Evolutionary conservation across 1,140 invertebrate genomes (phyloP), one percentile per base, ranked within the genome.

Genomic region (Plectus sambesii): DNA sequence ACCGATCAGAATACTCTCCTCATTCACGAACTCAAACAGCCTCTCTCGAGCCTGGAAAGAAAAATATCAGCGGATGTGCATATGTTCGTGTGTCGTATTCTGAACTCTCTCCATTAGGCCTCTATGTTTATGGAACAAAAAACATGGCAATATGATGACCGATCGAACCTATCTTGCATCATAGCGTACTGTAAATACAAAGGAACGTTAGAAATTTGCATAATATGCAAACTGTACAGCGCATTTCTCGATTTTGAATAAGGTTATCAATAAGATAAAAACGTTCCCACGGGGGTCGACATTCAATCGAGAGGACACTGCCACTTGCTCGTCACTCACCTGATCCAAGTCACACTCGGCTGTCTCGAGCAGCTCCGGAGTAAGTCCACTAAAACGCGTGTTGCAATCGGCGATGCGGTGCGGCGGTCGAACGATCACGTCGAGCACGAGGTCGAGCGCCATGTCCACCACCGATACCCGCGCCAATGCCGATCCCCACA

Each of bases 391-490:
- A 25, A 57, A 58, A 3, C 38, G 25, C 0, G 53, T 58, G 62
- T 56, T 70, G 45, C 19, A 62, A 57, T 75, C 73, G 19, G 75
- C 51, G 9, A 75, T 56, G 23, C 56, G 42, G 23, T 56, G 54
- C 6, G 63, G 63, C 29, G 74, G 74, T 48, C 66, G 61, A 4
- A 75, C 69, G 2, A 73, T 40, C 9, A 60, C 60, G 53, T 74
- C 73, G 53, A 69, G 70, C 9, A 54, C 53, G n/a, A 24, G 27
- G 15, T 59, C 29, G 6, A 83, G 82, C 50, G 82, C 76, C 2
- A 79, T 66, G 20, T 75, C 77, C 0, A 89, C 78, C 4, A 92
- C 73, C 0, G 84, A 85, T 0, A 93, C 78, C 63, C 83, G 81
- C 1, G 82, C 80, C 2, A 90, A 65, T 66, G 90, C 86, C 4